These are phyloP conservation scores for Apomyelois bistriatella DNA, from an alignment of 2,888 invertebrate genomes.

Conservation along the genomic window DNA sequence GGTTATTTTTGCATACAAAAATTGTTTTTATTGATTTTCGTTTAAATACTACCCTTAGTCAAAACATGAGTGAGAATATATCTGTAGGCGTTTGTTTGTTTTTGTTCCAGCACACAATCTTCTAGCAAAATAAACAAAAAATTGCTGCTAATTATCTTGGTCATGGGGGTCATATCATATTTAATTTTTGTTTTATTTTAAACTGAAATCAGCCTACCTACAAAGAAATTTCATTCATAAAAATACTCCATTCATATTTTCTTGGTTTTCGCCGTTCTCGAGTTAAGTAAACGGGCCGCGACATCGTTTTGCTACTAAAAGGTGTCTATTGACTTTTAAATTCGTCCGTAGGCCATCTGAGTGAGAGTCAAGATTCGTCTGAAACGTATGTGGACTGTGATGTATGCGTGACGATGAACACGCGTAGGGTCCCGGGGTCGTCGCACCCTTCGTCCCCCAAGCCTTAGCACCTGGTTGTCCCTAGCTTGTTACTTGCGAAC, in stretches of 20 bases:
- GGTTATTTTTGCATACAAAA: no score
- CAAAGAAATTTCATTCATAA: background rate
- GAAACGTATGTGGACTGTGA: constrained; percentile 35
- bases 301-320: constrained; percentile 10
- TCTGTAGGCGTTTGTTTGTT: no score
- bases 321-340: constrained; percentile 23
- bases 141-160: no score
- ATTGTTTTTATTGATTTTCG: no score
- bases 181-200: no score
- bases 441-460: constrained; percentile 65
- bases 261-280: background rate
- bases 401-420: constrained; percentile 51
- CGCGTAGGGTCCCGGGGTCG: constrained; percentile 67
- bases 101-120: no score
- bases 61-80: no score
- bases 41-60: no score
- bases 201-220: no score
- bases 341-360: constrained; percentile 32
- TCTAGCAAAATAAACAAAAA: no score
- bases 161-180: no score
- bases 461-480: constrained; percentile 70
- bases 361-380: constrained; percentile 38
- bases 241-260: constrained; percentile 1
- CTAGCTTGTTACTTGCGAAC: constrained; percentile 53
- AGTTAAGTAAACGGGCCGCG: constrained; percentile 7